Evolutionary conservation across 2,888 invertebrate species (phyloP).

Genomic region (Clistopyga incitator): DNA sequence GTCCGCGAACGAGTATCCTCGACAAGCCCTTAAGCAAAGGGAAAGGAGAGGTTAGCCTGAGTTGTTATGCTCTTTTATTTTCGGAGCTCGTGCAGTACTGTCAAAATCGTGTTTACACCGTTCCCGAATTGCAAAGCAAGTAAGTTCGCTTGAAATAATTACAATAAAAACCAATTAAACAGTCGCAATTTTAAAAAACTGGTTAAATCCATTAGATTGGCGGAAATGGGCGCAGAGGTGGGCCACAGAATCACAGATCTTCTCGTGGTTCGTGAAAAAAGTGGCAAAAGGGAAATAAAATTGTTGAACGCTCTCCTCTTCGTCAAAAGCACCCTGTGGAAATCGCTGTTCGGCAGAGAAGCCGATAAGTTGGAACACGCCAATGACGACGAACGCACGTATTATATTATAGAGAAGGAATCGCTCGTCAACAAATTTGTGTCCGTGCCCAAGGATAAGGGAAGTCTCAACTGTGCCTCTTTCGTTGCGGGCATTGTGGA

Average conservation of each 20-base stretch:
- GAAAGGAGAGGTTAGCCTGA: slow-evolving; percentile 95
- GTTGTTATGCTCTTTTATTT: slow-evolving; percentile 97
- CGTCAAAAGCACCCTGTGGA: slow-evolving; percentile 98
- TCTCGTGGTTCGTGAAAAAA: slow-evolving; percentile 96
- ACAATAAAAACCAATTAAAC: neutral
- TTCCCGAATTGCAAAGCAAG: slow-evolving; percentile 98
- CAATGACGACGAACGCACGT: slow-evolving; percentile 98
- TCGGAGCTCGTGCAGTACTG: slow-evolving; percentile 99
- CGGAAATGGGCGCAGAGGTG: slow-evolving; percentile 97
- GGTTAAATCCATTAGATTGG: slow-evolving; percentile 87
- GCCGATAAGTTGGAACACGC: slow-evolving; percentile 99
- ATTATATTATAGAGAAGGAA: slow-evolving; percentile 99
- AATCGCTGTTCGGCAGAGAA: slow-evolving; percentile 98
- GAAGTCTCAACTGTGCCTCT: slow-evolving; percentile 98
- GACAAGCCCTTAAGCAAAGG: slow-evolving; percentile 97
- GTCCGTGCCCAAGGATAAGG: slow-evolving; percentile 99
- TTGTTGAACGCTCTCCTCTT: slow-evolving; percentile 97
- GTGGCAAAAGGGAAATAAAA: slow-evolving; percentile 97
- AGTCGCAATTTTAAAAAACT: neutral
- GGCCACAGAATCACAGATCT: slow-evolving; percentile 97
- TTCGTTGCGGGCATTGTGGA: slow-evolving; percentile 99
- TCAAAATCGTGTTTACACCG: slow-evolving; percentile 97
- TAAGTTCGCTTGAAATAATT: slow-evolving; percentile 83
- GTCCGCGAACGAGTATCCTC: slow-evolving; percentile 91
- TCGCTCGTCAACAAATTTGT: slow-evolving; percentile 98